Base-by-base conservation (phyloP, 2,888 invertebrate genomes). In the Endomychus coccineus region DNA sequence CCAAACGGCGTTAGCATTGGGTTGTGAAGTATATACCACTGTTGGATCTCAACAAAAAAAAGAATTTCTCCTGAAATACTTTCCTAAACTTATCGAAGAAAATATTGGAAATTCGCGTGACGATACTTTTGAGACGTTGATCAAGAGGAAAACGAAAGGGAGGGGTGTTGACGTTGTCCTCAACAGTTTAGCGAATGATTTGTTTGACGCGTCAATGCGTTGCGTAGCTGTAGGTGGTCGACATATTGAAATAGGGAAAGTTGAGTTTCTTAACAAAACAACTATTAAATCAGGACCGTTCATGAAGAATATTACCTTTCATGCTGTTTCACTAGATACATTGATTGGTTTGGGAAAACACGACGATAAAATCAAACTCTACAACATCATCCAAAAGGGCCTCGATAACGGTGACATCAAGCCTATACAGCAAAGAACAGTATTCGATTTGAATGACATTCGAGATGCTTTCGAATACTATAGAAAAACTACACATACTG, bases 1-100 rank as follows among this genome's bases (percentile, higher is more conserved):
- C 55, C 75, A 86, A 19, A 83, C 96, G 54, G 90, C 92, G 31
- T 73, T 95, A 32, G 78, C 80, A 61, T 76, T 81, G 60, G 87
- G 88, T 34, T 83, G 90, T 67, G 76, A 73, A 27, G 90, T 91
- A 6, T 90, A 73, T 69, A 86, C 92, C 10, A 95, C 94, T 0
- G 91, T 91, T 34, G 89, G 87, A 38, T 83, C 84, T 31, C 59
- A 74, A 36, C 86, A 87, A 49, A 92, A 94, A 68, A 75, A 83
- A 46, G 78, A 84, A 29, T 91, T 84, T 69, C 70, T 96, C 44
- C 80, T 81, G 61, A 71, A 77, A 52, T 75, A 77, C 27, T 96
- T 91, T 74, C 92, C 92, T 0, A 66, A 75, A 63, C 69, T 95
- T 45, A 74, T 73, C 27, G 82, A 82, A 34, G 69, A 69, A 23